Percentiles rank a stretch among this genome's conserved stretches.
Evolutionary conservation across 2,888 invertebrate species (phyloP).

Genomic region (Calameuta idolon): DNA sequence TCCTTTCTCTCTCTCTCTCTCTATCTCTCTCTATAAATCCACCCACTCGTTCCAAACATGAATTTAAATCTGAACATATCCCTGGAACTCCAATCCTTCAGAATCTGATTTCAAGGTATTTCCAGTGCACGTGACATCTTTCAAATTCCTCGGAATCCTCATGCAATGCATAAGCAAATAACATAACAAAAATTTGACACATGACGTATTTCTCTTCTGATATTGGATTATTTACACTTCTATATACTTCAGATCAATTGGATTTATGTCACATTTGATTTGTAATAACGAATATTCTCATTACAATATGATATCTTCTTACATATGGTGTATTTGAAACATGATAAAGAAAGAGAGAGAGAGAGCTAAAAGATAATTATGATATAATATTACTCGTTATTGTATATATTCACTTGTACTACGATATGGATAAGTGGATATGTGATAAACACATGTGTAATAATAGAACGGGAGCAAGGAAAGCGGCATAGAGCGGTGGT

Average conservation of each 20-base stretch:
- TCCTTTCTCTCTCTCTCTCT: neutral
- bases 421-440: neutral
- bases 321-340: neutral
- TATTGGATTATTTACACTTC: neutral
- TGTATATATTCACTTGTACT: neutral
- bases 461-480: constrained; percentile 2
- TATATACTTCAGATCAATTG: neutral
- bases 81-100: neutral
- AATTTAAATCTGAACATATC: neutral
- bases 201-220: neutral
- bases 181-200: neutral
- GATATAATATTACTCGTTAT: neutral
- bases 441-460: neutral
- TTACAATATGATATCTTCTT: neutral
- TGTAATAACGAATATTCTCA: neutral
- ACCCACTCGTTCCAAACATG: neutral
- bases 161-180: neutral
- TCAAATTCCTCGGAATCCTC: neutral
- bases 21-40: neutral
- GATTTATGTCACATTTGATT: neutral
- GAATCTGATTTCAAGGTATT: neutral
- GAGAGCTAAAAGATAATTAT: neutral
- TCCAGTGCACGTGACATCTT: neutral
- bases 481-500: neutral
- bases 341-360: neutral